phyloP scores from a whole-genome alignment of 2,797 vertebrate genomes.

The Galaxias olidus region DNA sequence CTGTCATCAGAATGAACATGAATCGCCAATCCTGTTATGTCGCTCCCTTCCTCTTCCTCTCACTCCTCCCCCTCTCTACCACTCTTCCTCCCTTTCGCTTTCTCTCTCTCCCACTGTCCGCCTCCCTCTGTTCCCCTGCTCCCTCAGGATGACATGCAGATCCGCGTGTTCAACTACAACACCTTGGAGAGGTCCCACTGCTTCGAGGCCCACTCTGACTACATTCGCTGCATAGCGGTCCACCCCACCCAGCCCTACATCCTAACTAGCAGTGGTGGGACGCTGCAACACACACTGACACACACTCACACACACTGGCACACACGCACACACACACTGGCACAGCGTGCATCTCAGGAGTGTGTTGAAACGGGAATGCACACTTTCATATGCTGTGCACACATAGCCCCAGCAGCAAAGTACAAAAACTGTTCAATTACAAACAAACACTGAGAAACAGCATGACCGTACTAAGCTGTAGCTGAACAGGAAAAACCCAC shows the following conservation, averaged over 20 bases:
- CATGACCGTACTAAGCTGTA: too few species aligned
- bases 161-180: constrained; percentile 94
- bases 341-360: too few species aligned
- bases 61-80: background rate
- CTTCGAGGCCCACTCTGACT: constrained; percentile 94
- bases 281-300: background rate
- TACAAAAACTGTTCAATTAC: too few species aligned
- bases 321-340: background rate
- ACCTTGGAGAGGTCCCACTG: constrained; percentile 92
- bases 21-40: background rate
- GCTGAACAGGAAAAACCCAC: too few species aligned
- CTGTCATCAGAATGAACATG: too few species aligned
- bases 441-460: too few species aligned
- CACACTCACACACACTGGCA: constrained; percentile 4
- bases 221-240: constrained; percentile 94
- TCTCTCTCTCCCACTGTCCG: background rate
- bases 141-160: constrained; percentile 92
- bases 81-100: background rate
- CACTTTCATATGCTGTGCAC: too few species aligned
- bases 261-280: constrained; percentile 91
- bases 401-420: too few species aligned
- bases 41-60: background rate
- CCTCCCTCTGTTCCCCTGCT: background rate
- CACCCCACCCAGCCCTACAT: constrained; percentile 94
- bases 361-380: too few species aligned